Evolutionary conservation across 37 sponge, comb jelly and placozoan species (phyloP), one percentile per base, ranked within the genome.

Genomic region (Aplysina aerophoba): DNA sequence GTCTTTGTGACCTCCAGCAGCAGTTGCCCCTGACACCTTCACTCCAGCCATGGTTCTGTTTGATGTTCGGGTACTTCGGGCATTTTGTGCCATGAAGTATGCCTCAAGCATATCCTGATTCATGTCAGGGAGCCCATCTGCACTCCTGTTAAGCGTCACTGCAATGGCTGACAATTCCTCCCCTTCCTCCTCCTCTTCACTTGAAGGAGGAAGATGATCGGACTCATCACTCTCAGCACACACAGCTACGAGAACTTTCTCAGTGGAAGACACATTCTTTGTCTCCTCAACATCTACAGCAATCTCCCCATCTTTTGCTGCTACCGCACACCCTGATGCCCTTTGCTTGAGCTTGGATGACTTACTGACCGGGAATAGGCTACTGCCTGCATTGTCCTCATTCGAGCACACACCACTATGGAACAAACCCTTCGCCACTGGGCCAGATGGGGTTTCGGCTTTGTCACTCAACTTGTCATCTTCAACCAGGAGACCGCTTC

Each of bases 61-160:
- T 8, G 92, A 92, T 8, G 92, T 92, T 12, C 41, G 55, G 33
- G 50, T 80, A 35, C 86, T 80, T 12, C 82, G n/a, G 27, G 22
- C 40, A 6, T 55, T 44, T 14, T 92, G 92, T 11, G 89, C 73
- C 24, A 86, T 53, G 63, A 92, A 92, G 37, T 92, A 92, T 28
- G 88, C 79, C 55, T 91, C 88, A 22, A 90, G 67, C 17, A 55
- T 55, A 31, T 75, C 54, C 25, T 88, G 83, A 19, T 54, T 68
- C 30, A 13, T 30, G 8, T 82, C 86, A 20, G 24, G 34, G 25
- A n/a, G 27, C 33, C 30, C 34, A 16, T 34, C 77, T 53, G 30
- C 33, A n/a, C 79, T 73, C 63, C 64, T 59, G 33, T 66, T 81
- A 55, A 79, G 71, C 60, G 54, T 17, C 0, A 56, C 64, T 31